phyloP scores from a whole-genome alignment of 1,140 invertebrate species.

The Polypedilum vanderplanki region DNA sequence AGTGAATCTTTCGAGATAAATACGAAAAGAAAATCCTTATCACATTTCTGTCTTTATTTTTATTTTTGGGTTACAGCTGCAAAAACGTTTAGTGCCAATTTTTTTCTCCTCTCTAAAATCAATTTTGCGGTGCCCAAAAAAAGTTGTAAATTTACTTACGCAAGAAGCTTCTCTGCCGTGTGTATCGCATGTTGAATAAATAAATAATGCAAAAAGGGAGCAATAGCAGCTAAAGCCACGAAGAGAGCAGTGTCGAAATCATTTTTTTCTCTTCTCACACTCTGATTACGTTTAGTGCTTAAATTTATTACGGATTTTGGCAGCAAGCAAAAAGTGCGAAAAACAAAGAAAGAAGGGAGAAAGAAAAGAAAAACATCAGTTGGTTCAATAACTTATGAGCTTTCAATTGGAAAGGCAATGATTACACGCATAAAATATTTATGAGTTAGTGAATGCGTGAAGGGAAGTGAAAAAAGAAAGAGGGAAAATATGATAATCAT shows the following conservation, averaged over 20 bases:
- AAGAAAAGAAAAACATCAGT: neutral
- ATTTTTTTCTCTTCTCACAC: neutral
- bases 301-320: conserved; percentile 6
- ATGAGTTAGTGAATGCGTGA: neutral
- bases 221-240: neutral
- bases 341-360: neutral
- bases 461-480: neutral
- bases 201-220: conserved; percentile 14
- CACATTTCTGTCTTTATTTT: neutral
- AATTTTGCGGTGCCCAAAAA: neutral
- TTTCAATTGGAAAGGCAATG: conserved; percentile 23
- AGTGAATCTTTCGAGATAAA: neutral
- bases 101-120: conserved; percentile 15
- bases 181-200: neutral
- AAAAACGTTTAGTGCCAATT: conserved; percentile 25
- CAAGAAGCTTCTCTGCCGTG: neutral
- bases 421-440: conserved; percentile 28
- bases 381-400: conserved; percentile 17
- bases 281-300: neutral
- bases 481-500: conserved; percentile 24
- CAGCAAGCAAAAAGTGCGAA: neutral
- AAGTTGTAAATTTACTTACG: conserved; percentile 23
- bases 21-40: neutral
- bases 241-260: neutral
- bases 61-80: neutral